Evolutionary conservation across 2,113 vertebrate genomes (phyloP), one percentile per base, ranked within the genome.

Genomic region (Talpa occidentalis): DNA sequence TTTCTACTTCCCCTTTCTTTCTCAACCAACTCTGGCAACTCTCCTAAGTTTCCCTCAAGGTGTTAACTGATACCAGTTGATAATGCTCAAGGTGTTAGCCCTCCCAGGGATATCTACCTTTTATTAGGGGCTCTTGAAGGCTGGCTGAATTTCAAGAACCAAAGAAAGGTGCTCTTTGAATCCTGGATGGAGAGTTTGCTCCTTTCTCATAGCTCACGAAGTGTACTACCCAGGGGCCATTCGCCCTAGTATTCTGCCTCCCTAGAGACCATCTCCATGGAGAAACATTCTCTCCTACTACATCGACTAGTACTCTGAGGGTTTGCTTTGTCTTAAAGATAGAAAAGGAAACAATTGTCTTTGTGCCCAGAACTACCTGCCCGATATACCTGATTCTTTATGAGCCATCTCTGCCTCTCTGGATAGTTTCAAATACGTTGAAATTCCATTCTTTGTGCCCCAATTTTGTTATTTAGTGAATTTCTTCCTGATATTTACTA

Each of bases 31-130:
- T 84, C 69, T 93, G 76, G 92, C 91, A 93, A 32, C 62, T 69
- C 60, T 94, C 54, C 79, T 40, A 64, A 59, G 28, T 93, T 94
- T 89, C 84, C 54, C 64, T 77, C 47, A 90, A 96, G 92, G 92
- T 97, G 94, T 94, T 97, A 97, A 91, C 87, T 90, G 96, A 96
- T 88, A 94, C 91, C 44, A 78, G 56, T 42, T 94, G 95, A 97
- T 97, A 93, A 90, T 74, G n/a, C 73, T 88, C 79, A 96, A 97
- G 92, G 96, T 97, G 96, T 97, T 90, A 97, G 77, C 90, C 95
- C 96, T 96, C 94, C 67, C 94, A 90, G n/a, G 56, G 74, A 90
- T 94, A 96, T 93, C 92, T 95, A 62, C 47, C 16, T 95, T 97
- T 97, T 97, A 97, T 96, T 88, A 77, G 83, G 87, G 78, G 35